Base-by-base conservation (phyloP, 2,797 vertebrate genomes). In the Rhyacichthys aspro region DNA sequence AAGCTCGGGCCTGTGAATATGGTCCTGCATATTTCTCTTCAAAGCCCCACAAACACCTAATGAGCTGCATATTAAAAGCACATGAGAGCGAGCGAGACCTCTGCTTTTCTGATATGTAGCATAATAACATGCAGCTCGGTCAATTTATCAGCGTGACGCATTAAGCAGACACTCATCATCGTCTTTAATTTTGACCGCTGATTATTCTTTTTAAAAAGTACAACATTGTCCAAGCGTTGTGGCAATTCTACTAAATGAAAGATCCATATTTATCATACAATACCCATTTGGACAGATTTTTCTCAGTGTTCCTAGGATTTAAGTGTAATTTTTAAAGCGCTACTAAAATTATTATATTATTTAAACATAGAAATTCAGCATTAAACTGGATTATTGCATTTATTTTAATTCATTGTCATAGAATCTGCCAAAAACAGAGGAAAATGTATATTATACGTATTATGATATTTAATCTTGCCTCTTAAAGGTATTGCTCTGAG, bases 1-100 rank as follows among this genome's bases (percentile, higher is more conserved):
- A 94, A 94, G 92, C 93, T 91, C 92, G 82, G 93, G 93, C 92
- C 91, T 88, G 93, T 86, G 93, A 93, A 94, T 94, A 11, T 39
- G 47, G 92, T 86, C 90, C 91, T 91, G 94, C 95, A 94, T 94
- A 94, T 94, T 95, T 94, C 93, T 93, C 90, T 92, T 93, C 93
- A 89, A 91, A 94, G 70, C 90, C 92, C 85, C 93, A 93, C 93
- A 94, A 95, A 94, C 93, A 94, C 89, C 44, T 70, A 76, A 81
- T 68, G 65, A 79, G 70, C 59, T 48, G 76, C 59, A 39, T 55
- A 62, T 67, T 62, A 53, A 58, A 60, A 64, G 50, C 39, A 18
- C 33, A 11, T 6, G 44, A 53, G 48, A 54, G 53, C 36, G 41
- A 8, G 10, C 41, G 43, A 69, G 44, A 33, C 36, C 10, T 33